Evolutionary conservation across 1,140 invertebrate genomes (phyloP).

Genomic region (Cherax quadricarinatus): DNA sequence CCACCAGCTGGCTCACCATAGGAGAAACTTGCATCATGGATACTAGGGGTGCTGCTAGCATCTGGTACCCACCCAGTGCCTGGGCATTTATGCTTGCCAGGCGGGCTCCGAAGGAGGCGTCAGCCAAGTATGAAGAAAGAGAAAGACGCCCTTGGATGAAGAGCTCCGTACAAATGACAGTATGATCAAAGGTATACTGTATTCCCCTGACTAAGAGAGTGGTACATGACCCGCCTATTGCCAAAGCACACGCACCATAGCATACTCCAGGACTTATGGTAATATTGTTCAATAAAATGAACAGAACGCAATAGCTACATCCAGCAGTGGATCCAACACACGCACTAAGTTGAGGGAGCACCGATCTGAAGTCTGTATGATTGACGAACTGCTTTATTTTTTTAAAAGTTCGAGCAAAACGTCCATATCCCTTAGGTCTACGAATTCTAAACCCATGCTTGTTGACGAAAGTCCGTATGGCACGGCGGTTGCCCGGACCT

Average conservation of each 20-base stretch:
- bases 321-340: conserved; percentile 63
- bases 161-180: conserved; percentile 70
- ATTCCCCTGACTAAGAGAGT: conserved; percentile 51
- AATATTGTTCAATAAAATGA: conserved; percentile 36
- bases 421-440: neutral
- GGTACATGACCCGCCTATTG: conserved; percentile 60
- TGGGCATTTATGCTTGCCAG: conserved; percentile 30
- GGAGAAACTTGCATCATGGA: conserved; percentile 55
- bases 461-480: conserved; percentile 9
- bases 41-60: conserved; percentile 55
- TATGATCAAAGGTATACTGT: conserved; percentile 50
- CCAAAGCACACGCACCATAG: conserved; percentile 64
- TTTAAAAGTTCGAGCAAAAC: neutral
- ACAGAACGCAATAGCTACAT: conserved; percentile 64
- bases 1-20: conserved; percentile 44
- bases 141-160: conserved; percentile 55
- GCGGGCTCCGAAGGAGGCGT: conserved; percentile 51
- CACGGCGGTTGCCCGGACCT: neutral
- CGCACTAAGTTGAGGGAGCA: conserved; percentile 62
- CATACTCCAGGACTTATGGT: conserved; percentile 69
- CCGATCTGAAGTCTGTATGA: conserved; percentile 41
- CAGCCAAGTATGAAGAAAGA: conserved; percentile 53
- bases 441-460: conserved; percentile 10
- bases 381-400: neutral
- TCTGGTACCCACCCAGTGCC: conserved; percentile 52